Evolutionary conservation across 2,888 invertebrate genomes (phyloP).

Genomic region (Allygus modestus): DNA sequence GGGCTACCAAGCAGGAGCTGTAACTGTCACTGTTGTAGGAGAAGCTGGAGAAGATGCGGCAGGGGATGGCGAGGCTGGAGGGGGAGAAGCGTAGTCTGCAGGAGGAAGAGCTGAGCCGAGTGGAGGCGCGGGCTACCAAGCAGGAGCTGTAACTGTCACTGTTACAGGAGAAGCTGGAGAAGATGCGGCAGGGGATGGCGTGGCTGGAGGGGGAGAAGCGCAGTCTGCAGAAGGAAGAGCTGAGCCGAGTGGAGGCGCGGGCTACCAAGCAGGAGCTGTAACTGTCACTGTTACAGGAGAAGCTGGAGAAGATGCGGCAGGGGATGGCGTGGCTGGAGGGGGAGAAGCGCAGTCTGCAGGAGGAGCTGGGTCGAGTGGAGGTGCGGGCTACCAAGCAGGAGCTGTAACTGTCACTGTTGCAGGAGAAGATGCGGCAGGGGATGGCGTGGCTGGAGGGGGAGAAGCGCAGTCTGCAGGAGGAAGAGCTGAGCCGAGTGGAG

Average conservation of each 20-base stretch:
- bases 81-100: slow-evolving; percentile 89
- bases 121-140: too few species aligned
- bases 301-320: slow-evolving; percentile 85
- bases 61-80: slow-evolving; percentile 84
- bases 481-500: slow-evolving; percentile 88
- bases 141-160: too few species aligned
- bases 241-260: slow-evolving; percentile 89
- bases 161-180: slow-evolving; percentile 89
- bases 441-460: slow-evolving; percentile 87
- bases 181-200: slow-evolving; percentile 82
- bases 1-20: slow-evolving; percentile 90
- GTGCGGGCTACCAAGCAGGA: slow-evolving; percentile 91
- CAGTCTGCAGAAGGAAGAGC: slow-evolving; percentile 85
- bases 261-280: slow-evolving; percentile 92
- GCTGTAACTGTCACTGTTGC: slow-evolving; percentile 88
- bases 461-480: slow-evolving; percentile 88
- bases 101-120: slow-evolving; percentile 89
- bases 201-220: slow-evolving; percentile 90
- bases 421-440: slow-evolving; percentile 85
- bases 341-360: slow-evolving; percentile 89
- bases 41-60: slow-evolving; percentile 86
- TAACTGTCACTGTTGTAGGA: slow-evolving; percentile 90
- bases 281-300: too few species aligned
- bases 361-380: slow-evolving; percentile 89
- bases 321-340: slow-evolving; percentile 85